Evolutionary conservation across 2,113 vertebrate species (phyloP).

Genomic region (Colossoma macropomum): DNA sequence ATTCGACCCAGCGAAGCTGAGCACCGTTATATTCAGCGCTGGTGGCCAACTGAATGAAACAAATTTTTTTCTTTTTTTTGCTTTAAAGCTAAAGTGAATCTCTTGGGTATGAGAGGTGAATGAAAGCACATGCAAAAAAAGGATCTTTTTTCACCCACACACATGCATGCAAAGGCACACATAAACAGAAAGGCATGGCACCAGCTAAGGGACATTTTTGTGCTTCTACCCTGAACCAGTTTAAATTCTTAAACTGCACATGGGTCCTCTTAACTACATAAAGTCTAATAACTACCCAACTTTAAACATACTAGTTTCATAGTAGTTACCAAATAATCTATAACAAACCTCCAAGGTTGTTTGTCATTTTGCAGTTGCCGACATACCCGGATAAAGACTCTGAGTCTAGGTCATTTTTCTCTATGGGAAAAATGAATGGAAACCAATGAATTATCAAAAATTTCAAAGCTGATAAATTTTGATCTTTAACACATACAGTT

Average conservation of each 20-base stretch:
- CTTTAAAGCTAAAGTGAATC: slow-evolving; percentile 93
- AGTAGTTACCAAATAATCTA: too few relatives aligned
- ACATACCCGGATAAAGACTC: too few relatives aligned
- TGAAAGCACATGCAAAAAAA: slow-evolving; percentile 86
- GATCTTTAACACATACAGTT: too few relatives aligned
- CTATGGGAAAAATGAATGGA: too few relatives aligned
- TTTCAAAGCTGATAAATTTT: too few relatives aligned
- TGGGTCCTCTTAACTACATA: too few relatives aligned
- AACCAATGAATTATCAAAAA: too few relatives aligned
- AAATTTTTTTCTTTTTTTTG: slow-evolving; percentile 87
- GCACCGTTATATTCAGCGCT: slow-evolving; percentile 99
- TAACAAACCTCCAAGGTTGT: too few relatives aligned
- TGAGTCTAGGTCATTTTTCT: too few relatives aligned
- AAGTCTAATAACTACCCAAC: too few relatives aligned
- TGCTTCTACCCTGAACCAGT: background rate
- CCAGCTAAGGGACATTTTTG: background rate
- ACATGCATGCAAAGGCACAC: slow-evolving; percentile 44
- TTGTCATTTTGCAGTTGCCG: too few relatives aligned
- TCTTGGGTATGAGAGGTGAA: slow-evolving; percentile 93
- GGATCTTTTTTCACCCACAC: slow-evolving; percentile 68
- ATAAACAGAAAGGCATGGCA: slow-evolving; percentile 39
- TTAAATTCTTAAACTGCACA: background rate
- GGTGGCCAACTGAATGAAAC: slow-evolving; percentile 94
- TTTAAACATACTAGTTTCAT: too few relatives aligned
- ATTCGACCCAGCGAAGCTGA: slow-evolving; percentile 94